Evolutionary conservation across 2,113 vertebrate genomes (phyloP), one percentile per base, ranked within the genome.

Genomic region (Numenius arquata): DNA sequence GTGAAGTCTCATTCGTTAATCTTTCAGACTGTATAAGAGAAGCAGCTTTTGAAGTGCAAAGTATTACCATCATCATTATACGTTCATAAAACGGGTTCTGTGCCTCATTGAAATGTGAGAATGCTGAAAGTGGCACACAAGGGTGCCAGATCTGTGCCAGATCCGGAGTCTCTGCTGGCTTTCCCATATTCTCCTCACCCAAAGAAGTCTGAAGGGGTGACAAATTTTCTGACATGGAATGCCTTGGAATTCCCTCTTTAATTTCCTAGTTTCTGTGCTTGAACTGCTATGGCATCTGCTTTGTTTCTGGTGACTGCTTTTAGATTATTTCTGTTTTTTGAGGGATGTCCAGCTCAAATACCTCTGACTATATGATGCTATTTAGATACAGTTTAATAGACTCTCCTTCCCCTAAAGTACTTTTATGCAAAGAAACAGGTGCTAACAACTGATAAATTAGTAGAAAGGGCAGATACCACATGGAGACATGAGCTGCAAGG

Each of bases 41-140:
- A 83, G 89, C 27, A 3, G 67, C 96, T 96, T 97, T 96, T 97
- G 96, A 96, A 97, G 96, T 97, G 96, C 96, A 96, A 96, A 96
- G 84, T 43, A 91, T 95, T 83, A 73, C 94, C 94, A 94, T 94
- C 93, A 76, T 62, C 89, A 85, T 89, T 78, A 67, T 85, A 36
- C 0, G 20, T 79, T 89, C 84, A 85, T 85, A n/a, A 43, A 83
- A 11, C 26, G 62, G 87, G 71, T 47, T 91, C 66, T 92, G 80
- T 87, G 94, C 65, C 92, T 95, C 91, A 8, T 47, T 93, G 87
- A 55, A 25, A 47, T 11, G 66, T 30, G 10, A 34, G 58, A 73
- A 50, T 0, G 2, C 74, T 85, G 53, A 3, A 59, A 88, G 72
- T 59, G 84, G 84, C 74, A 79, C 56, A 58, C 40, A 18, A 76